These are phyloP conservation scores for Drosophila erecta DNA, from an alignment of 1,140 invertebrate species.

Conservation along the genomic window DNA sequence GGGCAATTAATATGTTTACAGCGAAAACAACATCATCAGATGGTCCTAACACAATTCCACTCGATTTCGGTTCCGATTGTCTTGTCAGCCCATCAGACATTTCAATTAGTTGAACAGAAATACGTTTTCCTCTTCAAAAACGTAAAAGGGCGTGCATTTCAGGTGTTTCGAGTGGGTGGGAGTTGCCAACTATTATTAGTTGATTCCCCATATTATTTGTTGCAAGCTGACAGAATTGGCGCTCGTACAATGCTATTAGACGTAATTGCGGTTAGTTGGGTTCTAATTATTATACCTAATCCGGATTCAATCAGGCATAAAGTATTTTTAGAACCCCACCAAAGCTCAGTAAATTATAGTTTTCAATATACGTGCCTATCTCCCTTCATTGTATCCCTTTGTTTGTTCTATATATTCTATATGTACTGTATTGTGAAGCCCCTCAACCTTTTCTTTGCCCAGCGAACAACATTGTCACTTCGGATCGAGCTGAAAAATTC, in stretches of 20 bases:
- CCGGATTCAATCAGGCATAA: slow-evolving; percentile 19
- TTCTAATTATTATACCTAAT: slow-evolving; percentile 11
- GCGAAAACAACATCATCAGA: slow-evolving; percentile 14
- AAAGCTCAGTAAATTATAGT: no score
- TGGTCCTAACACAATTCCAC: slow-evolving; percentile 11
- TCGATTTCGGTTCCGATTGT: slow-evolving; percentile 13
- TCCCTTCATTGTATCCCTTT: not conserved
- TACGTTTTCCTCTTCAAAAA: not conserved
- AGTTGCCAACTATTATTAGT: slow-evolving; percentile 14
- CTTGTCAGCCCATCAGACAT: not conserved
- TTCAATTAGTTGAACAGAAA: slow-evolving; percentile 23
- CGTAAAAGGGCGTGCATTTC: slow-evolving; percentile 6
- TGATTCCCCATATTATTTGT: slow-evolving; percentile 23
- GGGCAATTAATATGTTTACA: slow-evolving; percentile 52
- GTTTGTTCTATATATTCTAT: not conserved
- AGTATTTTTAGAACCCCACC: not conserved
- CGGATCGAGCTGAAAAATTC: slow-evolving; percentile 21
- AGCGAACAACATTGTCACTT: not conserved
- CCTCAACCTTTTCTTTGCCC: not conserved
- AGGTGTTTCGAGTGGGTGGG: slow-evolving; percentile 20
- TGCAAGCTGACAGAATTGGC: slow-evolving; percentile 22
- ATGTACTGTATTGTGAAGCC: not conserved
- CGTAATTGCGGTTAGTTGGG: slow-evolving; percentile 16
- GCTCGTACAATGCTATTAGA: slow-evolving; percentile 4
- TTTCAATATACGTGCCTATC: not conserved